phyloP scores from a whole-genome alignment of 2,797 vertebrate genomes.

The Mormyrus hasselquistii region DNA sequence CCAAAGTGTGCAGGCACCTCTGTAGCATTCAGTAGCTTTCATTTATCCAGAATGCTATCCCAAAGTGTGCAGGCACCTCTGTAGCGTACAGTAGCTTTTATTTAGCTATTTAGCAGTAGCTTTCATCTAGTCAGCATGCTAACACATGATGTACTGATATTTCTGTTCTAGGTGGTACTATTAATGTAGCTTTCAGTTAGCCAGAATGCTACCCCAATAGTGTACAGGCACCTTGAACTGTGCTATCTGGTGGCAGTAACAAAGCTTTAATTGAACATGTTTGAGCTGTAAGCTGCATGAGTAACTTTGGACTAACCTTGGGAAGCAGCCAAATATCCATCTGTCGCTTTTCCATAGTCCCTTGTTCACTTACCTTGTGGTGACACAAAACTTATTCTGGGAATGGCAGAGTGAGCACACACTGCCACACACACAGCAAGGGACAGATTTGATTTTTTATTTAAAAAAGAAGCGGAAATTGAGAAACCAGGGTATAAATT shows the following conservation, averaged over 20 bases:
- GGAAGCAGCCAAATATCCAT: background rate
- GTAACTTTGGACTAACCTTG: slow-evolving; percentile 7
- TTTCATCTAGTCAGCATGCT: background rate
- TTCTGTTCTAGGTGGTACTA: no score
- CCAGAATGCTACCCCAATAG: background rate
- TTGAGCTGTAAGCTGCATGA: background rate
- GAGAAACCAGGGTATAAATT: background rate
- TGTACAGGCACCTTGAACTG: background rate
- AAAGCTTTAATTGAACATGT: background rate
- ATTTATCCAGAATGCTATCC: background rate
- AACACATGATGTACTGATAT: background rate
- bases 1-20: no score
- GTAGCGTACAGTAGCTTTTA: background rate
- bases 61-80: no score
- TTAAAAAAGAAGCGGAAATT: background rate
- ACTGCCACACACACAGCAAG: background rate
- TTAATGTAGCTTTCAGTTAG: background rate
- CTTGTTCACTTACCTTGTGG: background rate
- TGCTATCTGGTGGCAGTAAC: background rate
- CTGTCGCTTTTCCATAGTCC: background rate
- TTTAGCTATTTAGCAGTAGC: background rate
- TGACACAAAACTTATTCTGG: background rate
- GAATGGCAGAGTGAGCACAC: background rate
- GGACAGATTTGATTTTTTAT: background rate
- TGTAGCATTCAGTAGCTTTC: background rate